These are phyloP conservation scores for Pseudomyrmex pallidus DNA, from an alignment of 1,140 invertebrate species.

Conservation along the genomic window DNA sequence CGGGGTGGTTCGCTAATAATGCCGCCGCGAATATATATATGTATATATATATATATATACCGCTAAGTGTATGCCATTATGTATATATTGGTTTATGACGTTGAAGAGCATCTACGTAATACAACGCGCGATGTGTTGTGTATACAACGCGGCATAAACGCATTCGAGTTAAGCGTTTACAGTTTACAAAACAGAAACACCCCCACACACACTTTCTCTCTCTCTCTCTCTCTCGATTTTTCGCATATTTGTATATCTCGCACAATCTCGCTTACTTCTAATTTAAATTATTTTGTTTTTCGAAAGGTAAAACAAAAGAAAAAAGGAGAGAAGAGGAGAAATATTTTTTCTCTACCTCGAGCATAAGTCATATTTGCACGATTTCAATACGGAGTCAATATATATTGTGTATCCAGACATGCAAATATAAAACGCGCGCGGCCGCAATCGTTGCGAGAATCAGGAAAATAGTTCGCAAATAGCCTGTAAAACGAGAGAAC, in stretches of 20 bases:
- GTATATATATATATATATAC: neutral
- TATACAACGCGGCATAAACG: neutral
- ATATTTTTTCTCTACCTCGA: neutral
- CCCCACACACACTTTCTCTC: no score
- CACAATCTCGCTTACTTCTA: neutral
- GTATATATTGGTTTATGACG: constrained; percentile 30
- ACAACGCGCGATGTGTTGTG: neutral
- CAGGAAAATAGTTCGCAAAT: constrained; percentile 13
- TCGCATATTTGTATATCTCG: neutral
- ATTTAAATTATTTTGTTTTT: neutral
- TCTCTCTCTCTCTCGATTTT: neutral
- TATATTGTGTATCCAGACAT: neutral
- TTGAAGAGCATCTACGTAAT: neutral
- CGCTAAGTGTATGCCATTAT: constrained; percentile 44
- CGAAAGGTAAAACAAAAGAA: neutral
- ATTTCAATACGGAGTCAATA: neutral
- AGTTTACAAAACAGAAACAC: neutral
- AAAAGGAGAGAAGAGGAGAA: neutral
- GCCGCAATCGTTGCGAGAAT: neutral
- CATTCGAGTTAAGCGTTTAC: neutral
- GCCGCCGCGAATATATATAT: constrained; percentile 19
- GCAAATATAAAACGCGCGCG: neutral
- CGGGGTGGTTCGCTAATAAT: constrained; percentile 49
- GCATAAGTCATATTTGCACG: neutral
- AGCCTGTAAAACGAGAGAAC: neutral